These are phyloP conservation scores for Triplophysa yarkandensis DNA, from an alignment of 2,797 vertebrate species.

Conservation along the genomic window DNA sequence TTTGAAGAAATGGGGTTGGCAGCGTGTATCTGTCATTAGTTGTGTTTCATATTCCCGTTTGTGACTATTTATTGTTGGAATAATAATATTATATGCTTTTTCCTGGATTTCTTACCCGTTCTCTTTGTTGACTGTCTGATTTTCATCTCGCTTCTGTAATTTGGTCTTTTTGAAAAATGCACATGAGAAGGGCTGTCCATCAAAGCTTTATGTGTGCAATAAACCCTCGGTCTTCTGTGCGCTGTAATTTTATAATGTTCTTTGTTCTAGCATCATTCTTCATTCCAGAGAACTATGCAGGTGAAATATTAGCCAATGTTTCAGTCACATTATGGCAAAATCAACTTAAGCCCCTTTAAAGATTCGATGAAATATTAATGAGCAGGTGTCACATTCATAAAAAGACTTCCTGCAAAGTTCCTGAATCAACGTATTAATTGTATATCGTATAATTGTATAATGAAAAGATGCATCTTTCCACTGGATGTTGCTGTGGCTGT, in stretches of 20 bases:
- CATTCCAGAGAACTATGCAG: constrained; percentile 52
- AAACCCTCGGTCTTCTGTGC: constrained; percentile 19
- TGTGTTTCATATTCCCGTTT: constrained; percentile 32
- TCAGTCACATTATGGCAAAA: constrained; percentile 79
- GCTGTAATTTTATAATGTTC: constrained; percentile 13
- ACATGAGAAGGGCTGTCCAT: not conserved
- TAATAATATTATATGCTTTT: constrained; percentile 42
- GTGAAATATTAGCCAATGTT: constrained; percentile 81
- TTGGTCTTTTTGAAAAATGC: not conserved
- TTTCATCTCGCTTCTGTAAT: constrained; percentile 10
- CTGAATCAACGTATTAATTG: constrained; percentile 83
- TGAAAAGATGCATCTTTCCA: constrained; percentile 75
- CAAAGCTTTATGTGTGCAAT: not conserved
- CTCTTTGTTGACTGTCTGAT: constrained; percentile 35
- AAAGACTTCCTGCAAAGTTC: constrained; percentile 70
- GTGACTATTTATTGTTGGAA: constrained; percentile 45
- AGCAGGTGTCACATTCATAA: constrained; percentile 84
- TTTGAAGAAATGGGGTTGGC: constrained; percentile 53
- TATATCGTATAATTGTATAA: constrained; percentile 84
- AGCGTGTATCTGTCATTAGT: constrained; percentile 54
- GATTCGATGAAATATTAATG: constrained; percentile 88
- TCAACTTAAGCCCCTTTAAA: constrained; percentile 83
- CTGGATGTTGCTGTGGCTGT: constrained; percentile 74
- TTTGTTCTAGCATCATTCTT: constrained; percentile 48
- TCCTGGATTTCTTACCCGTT: constrained; percentile 9